Base-by-base conservation (phyloP, 2,113 vertebrate genomes). In the Microcebus murinus region DNA sequence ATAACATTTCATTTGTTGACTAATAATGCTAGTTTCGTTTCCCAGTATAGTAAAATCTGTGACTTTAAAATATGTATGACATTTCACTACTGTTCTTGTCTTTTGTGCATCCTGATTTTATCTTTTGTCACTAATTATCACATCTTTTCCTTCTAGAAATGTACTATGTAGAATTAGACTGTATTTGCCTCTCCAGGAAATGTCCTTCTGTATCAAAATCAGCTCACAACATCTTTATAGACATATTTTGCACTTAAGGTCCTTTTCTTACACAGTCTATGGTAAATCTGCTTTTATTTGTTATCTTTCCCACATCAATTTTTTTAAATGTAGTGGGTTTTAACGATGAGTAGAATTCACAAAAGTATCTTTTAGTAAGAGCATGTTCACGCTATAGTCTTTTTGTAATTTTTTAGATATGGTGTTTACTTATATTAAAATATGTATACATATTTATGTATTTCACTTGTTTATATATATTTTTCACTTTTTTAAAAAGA, bases 311-410 rank as follows among this genome's bases (percentile, higher is more conserved):
- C 36, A 34, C 18, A 57, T 70, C 12, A 5, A 57, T 57, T 83
- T 93, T 87, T 88, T 23, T 1, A 18, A 83, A 76, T 71, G 25
- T 20, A 48, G 34, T 76, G 45, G 39, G 2, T 63, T 34, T 97
- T 71, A 83, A 90, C 14, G 21, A 97, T 39, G 31, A 86, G 45
- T 67, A 80, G 29, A 93, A 87, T 79, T 95, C 48, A 80, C 42
- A 63, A 93, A 83, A 77, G 9, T 84, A 14, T 84, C 45, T 94
- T 90, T 90, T 91, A 84, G 55, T 63, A 82, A 82, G 3, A 52
- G 18, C 1, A 82, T 71, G 10, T 81, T 91, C 61, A 85, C 48
- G 29, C 87, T 87, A 57, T 76, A 68, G 77, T 70, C 4, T 18
- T 77, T 90, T 71, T 81, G 36, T 91, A 74, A 84, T 55, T 81